Evolutionary conservation across 1,140 invertebrate genomes (phyloP).

Genomic region (Caenorhabditis elegans): DNA sequence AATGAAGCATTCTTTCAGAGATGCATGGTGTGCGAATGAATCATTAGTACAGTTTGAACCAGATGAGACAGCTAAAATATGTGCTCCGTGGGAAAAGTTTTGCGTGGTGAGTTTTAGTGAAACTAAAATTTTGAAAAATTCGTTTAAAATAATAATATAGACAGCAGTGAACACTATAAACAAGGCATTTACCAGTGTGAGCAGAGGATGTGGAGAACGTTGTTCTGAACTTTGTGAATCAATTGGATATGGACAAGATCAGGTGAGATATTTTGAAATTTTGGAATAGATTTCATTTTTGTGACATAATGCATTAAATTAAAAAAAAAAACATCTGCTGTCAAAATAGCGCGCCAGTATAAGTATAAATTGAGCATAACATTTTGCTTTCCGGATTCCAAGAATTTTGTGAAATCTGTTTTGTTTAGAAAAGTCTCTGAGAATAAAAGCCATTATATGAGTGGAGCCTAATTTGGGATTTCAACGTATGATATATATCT

Average conservation of each 20-base stretch:
- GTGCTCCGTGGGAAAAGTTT: conserved; percentile 44
- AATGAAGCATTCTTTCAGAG: conserved; percentile 33
- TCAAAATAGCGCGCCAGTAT: too few relatives aligned
- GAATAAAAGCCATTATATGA: too few relatives aligned
- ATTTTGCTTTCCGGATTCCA: too few relatives aligned
- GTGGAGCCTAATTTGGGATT: too few relatives aligned
- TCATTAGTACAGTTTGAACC: conserved; percentile 37
- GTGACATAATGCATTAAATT: too few relatives aligned
- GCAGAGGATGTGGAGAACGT: conserved; percentile 39
- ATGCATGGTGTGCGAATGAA: conserved; percentile 46
- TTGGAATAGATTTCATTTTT: too few relatives aligned
- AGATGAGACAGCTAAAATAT: conserved; percentile 41
- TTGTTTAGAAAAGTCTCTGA: too few relatives aligned
- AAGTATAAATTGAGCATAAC: too few relatives aligned
- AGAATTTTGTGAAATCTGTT: too few relatives aligned
- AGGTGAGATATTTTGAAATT: conserved; percentile 29
- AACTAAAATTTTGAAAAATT: background rate
- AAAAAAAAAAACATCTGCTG: too few relatives aligned
- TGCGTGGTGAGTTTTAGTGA: conserved; percentile 32
- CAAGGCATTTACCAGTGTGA: conserved; percentile 45
- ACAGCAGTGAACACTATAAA: conserved; percentile 41
- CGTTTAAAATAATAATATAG: background rate
- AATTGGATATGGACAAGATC: conserved; percentile 45
- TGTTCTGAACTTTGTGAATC: conserved; percentile 46
- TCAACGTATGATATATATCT: too few relatives aligned